Evolutionary conservation across 2,113 vertebrate species (phyloP).

Genomic region (Thamnaconus septentrionalis): DNA sequence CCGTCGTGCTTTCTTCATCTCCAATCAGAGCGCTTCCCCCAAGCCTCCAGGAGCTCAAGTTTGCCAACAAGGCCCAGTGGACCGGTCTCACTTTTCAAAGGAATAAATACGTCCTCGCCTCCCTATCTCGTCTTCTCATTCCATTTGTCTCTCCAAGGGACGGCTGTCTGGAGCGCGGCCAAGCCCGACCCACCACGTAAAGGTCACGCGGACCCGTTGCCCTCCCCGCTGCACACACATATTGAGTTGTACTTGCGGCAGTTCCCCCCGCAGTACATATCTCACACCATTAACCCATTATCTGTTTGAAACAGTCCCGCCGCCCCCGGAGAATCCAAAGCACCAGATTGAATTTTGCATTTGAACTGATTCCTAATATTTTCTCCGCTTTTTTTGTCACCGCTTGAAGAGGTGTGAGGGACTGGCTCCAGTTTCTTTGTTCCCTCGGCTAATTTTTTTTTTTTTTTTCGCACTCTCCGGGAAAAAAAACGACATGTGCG

Average conservation of each 20-base stretch:
- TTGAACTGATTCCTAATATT: conserved; percentile 37
- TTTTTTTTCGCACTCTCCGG: too few relatives aligned
- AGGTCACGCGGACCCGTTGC: conserved; percentile 68
- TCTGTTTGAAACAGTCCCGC: conserved; percentile 33
- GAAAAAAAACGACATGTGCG: too few relatives aligned
- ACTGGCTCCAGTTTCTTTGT: conserved; percentile 55
- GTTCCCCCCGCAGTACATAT: conserved; percentile 52
- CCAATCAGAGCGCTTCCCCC: conserved; percentile 51
- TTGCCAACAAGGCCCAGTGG: conserved; percentile 64
- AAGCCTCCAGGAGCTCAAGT: conserved; percentile 58
- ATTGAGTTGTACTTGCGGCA: conserved; percentile 51
- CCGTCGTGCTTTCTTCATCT: conserved; percentile 50
- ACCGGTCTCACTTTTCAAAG: conserved; percentile 66
- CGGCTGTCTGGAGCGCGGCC: conserved; percentile 53
- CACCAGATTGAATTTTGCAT: conserved; percentile 45
- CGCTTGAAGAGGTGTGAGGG: conserved; percentile 38
- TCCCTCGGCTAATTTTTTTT: conserved; percentile 13
- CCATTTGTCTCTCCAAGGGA: conserved; percentile 55
- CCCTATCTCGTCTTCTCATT: conserved; percentile 49
- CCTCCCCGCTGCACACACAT: conserved; percentile 41
- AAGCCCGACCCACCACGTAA: conserved; percentile 60
- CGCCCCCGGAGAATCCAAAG: conserved; percentile 23
- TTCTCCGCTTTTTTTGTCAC: conserved; percentile 8
- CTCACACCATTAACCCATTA: conserved; percentile 38
- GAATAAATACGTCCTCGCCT: conserved; percentile 58